phyloP scores from a whole-genome alignment of 2,888 invertebrate species.

The Anorthoa munda region DNA sequence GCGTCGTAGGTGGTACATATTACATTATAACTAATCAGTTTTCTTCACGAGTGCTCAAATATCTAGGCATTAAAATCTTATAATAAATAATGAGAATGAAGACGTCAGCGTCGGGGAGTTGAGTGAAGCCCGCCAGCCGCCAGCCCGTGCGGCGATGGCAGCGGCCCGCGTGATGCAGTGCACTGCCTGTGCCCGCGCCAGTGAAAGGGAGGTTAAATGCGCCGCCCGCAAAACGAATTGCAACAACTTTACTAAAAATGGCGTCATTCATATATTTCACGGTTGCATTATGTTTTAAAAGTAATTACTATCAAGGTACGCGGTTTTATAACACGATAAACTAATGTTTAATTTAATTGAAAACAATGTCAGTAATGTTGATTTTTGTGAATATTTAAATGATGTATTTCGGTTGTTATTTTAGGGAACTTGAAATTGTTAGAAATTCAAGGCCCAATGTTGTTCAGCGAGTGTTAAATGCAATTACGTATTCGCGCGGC shows the following conservation, averaged over 20 bases:
- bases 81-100: constrained; percentile 28
- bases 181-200: constrained; percentile 67
- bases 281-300: constrained; percentile 83
- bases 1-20: background rate
- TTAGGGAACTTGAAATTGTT: constrained; percentile 18
- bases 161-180: constrained; percentile 49
- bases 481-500: constrained; percentile 12
- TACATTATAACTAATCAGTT: background rate
- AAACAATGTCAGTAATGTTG: constrained; percentile 31
- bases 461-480: constrained; percentile 17
- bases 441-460: constrained; percentile 43
- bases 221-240: constrained; percentile 85
- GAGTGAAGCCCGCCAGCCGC: constrained; percentile 65
- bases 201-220: constrained; percentile 89
- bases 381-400: constrained; percentile 1
- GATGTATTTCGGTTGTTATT: constrained; percentile 42
- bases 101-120: constrained; percentile 56
- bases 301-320: constrained; percentile 75
- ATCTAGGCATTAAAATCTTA: background rate
- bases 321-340: constrained; percentile 58
- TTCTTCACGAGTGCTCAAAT: background rate
- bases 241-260: constrained; percentile 89
- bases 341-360: constrained; percentile 55
- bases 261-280: constrained; percentile 88
- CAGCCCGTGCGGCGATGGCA: constrained; percentile 80